Percentiles rank a stretch among this genome's conserved stretches.
Evolutionary conservation across 2,888 invertebrate species (phyloP).

Genomic region (Neoitamus cyanurus): DNA sequence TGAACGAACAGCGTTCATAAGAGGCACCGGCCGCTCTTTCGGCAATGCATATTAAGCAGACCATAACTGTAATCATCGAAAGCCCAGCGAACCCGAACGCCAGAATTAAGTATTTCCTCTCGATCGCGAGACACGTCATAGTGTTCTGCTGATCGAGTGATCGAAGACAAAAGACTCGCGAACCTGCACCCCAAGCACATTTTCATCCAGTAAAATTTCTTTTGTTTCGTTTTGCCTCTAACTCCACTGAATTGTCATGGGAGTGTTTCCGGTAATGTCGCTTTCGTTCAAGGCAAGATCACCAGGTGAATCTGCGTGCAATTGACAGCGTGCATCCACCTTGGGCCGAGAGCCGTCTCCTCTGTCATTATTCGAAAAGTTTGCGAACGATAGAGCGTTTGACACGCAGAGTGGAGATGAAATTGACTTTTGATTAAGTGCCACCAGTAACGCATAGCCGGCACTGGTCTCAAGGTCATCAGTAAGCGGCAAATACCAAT

Average conservation of each 20-base stretch:
- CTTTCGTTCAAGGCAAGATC: constrained; percentile 40
- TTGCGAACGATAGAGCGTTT: background rate
- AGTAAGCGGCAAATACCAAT: background rate
- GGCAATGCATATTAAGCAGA: constrained; percentile 27
- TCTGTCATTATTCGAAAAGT: background rate
- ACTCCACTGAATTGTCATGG: background rate
- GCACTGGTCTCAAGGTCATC: background rate
- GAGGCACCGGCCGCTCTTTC: background rate
- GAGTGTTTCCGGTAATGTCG: constrained; percentile 18
- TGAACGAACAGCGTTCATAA: background rate
- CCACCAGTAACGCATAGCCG: background rate
- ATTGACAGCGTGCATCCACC: background rate
- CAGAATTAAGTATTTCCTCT: constrained; percentile 37
- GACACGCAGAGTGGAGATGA: background rate
- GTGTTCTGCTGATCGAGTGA: constrained; percentile 20
- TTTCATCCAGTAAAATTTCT: background rate
- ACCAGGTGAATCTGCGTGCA: background rate
- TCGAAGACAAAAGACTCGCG: constrained; percentile 2
- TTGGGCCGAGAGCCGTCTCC: background rate
- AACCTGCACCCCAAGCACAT: background rate
- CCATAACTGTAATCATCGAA: constrained; percentile 34
- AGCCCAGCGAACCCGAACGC: constrained; percentile 31
- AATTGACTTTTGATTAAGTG: background rate
- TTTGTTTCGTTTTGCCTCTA: background rate
- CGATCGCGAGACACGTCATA: constrained; percentile 26